phyloP scores from a whole-genome alignment of 2,888 invertebrate genomes.

The Bellardia bayeri region DNA sequence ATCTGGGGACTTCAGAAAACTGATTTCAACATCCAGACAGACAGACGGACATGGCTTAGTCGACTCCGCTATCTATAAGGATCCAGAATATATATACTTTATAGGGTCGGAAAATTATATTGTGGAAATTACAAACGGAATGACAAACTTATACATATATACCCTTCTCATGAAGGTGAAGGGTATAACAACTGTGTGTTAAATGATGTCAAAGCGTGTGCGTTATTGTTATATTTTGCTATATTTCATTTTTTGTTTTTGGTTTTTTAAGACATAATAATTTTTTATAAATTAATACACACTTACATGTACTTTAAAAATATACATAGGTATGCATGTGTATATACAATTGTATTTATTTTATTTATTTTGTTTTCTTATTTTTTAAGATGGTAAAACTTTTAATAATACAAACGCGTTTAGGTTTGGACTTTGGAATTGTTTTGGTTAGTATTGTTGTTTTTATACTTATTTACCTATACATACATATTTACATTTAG shows the following conservation, averaged over 20 bases:
- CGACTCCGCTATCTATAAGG: too few relatives aligned
- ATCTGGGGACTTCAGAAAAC: too few relatives aligned
- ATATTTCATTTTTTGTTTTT: background rate
- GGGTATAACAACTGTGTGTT: too few relatives aligned
- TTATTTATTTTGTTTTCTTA: constrained; percentile 11
- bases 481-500: background rate
- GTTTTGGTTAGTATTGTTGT: constrained; percentile 34
- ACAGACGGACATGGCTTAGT: too few relatives aligned
- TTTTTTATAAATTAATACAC: background rate
- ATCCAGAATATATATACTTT: too few relatives aligned
- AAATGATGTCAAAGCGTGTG: background rate
- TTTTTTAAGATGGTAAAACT: constrained; percentile 4
- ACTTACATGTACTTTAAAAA: background rate
- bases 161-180: too few relatives aligned
- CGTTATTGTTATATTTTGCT: background rate
- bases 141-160: too few relatives aligned
- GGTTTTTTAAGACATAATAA: background rate
- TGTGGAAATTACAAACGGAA: too few relatives aligned
- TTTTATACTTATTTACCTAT: background rate
- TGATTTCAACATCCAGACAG: too few relatives aligned
- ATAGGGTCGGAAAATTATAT: too few relatives aligned
- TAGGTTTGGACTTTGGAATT: constrained; percentile 47
- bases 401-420: constrained; percentile 44
- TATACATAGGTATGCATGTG: too few relatives aligned
- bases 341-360: background rate